These are phyloP conservation scores for Pharmacophagus antenor DNA, from an alignment of 2,888 invertebrate species.

Conservation along the genomic window DNA sequence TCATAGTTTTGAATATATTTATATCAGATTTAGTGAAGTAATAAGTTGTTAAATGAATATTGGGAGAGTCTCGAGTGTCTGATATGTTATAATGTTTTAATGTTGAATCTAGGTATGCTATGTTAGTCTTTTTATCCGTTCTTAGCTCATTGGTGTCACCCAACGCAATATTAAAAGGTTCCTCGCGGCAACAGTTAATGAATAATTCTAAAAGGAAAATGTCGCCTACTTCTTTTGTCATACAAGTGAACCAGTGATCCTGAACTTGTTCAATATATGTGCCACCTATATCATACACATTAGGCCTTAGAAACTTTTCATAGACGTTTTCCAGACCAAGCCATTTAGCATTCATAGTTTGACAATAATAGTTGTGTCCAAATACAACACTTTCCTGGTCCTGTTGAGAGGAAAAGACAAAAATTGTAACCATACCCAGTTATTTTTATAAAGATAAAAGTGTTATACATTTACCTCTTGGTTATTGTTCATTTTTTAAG, in stretches of 20 bases:
- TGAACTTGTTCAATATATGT: conserved; percentile 57
- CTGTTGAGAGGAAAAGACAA: conserved; percentile 40
- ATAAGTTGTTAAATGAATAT: conserved; percentile 58
- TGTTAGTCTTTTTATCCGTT: conserved; percentile 48
- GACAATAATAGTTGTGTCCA: conserved; percentile 50
- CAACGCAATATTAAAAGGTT: conserved; percentile 49
- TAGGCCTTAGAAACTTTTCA: conserved; percentile 59
- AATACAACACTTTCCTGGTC: conserved; percentile 47
- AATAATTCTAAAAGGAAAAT: conserved; percentile 64
- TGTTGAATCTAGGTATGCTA: conserved; percentile 47
- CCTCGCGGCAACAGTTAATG: conserved; percentile 52
- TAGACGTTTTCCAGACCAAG: conserved; percentile 58
- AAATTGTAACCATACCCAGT: neutral
- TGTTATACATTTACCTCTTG: conserved; percentile 12
- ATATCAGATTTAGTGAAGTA: conserved; percentile 58
- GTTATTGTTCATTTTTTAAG: conserved; percentile 8
- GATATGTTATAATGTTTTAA: conserved; percentile 47
- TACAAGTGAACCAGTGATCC: conserved; percentile 63
- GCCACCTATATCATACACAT: conserved; percentile 67
- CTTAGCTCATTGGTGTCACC: conserved; percentile 48
- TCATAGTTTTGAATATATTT: conserved; percentile 53
- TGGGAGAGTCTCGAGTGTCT: conserved; percentile 38
- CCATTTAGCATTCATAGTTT: conserved; percentile 61
- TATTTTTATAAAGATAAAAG: neutral
- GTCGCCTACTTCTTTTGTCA: conserved; percentile 54